phyloP scores from a whole-genome alignment of 2,888 invertebrate genomes.

The Epinotia bilunana region DNA sequence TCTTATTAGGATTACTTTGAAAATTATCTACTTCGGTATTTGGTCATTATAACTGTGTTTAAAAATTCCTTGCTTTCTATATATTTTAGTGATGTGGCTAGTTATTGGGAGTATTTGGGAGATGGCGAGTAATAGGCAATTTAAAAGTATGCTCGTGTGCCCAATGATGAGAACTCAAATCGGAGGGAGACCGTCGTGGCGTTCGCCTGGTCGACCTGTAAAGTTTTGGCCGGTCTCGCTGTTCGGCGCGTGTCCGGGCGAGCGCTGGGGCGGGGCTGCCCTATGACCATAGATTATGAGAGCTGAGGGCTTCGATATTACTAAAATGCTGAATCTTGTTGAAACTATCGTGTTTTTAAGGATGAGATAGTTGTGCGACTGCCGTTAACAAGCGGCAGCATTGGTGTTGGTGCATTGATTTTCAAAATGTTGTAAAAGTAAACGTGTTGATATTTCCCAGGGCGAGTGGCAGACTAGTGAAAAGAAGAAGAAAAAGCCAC shows the following conservation, averaged over 20 bases:
- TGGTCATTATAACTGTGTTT: no score
- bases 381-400: not conserved
- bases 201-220: constrained; percentile 1
- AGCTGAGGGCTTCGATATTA: constrained; percentile 13
- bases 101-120: no score
- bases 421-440: not conserved
- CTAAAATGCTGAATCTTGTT: no score
- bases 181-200: constrained; percentile 13
- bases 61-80: no score
- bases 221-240: not conserved
- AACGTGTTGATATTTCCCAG: constrained; percentile 66
- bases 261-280: constrained; percentile 18
- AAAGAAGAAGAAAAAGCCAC: constrained; percentile 94
- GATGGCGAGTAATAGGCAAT: no score
- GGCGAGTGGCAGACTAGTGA: constrained; percentile 94
- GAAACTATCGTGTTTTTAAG: no score
- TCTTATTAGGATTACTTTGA: no score
- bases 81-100: no score
- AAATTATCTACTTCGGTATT: no score
- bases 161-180: constrained; percentile 19
- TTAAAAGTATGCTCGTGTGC: not conserved
- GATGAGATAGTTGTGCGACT: no score
- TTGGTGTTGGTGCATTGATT: not conserved
- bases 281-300: constrained; percentile 30
- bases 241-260: constrained; percentile 22